Evolutionary conservation across 2,797 vertebrate genomes (phyloP).

Genomic region (Spheniscus humboldti): DNA sequence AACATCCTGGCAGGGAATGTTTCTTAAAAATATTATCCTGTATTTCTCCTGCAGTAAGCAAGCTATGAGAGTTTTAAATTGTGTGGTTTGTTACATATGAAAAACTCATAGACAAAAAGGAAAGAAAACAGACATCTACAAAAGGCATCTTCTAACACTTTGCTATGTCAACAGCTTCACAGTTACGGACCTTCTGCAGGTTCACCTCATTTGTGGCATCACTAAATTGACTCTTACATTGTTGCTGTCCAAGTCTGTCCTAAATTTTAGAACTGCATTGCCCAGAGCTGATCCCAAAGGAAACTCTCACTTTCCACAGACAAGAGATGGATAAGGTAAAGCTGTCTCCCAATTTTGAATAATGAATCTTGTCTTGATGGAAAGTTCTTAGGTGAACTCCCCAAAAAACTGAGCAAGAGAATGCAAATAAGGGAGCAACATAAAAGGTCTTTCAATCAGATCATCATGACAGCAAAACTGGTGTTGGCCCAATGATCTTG

Average conservation of each 20-base stretch:
- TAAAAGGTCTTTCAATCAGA: not conserved
- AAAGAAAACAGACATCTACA: not conserved
- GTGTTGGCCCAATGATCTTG: too few species aligned
- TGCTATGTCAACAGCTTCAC: not conserved
- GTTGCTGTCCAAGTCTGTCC: not conserved
- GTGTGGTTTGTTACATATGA: not conserved
- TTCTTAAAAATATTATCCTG: conserved; percentile 18
- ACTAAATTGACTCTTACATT: not conserved
- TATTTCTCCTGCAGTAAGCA: conserved; percentile 42
- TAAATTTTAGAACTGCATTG: not conserved
- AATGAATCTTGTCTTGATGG: not conserved
- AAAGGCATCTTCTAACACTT: not conserved
- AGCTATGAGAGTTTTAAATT: conserved; percentile 1
- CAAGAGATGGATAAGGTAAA: not conserved
- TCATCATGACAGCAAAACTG: not conserved
- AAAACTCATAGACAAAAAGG: not conserved
- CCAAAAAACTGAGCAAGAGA: not conserved
- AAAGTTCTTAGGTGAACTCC: not conserved
- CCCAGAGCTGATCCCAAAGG: not conserved
- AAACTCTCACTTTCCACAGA: not conserved
- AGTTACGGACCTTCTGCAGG: not conserved
- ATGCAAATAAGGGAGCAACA: not conserved
- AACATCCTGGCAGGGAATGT: conserved; percentile 48
- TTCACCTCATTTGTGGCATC: not conserved
- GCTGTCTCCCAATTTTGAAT: not conserved